Conservation (phyloP, 2,797 vertebrate species). For the Balearica regulorum region DNA sequence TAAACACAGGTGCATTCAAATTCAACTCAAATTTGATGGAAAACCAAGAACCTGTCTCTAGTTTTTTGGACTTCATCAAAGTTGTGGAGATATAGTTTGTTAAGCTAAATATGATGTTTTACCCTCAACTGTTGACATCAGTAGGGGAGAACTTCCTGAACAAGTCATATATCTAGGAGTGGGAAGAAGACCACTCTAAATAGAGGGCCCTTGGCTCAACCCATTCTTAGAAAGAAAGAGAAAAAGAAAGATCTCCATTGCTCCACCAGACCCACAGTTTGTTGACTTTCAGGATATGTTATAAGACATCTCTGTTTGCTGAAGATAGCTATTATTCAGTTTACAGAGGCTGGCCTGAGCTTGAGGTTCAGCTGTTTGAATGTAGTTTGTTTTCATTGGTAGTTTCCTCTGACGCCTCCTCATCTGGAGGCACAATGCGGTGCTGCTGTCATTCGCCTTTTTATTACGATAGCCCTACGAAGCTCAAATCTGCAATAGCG, state of each 20-base stretch:
- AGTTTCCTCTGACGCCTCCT: neutral
- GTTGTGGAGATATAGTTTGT: neutral
- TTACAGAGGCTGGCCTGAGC: neutral
- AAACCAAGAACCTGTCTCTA: neutral
- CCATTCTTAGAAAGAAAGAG: neutral
- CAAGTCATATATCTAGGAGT: neutral
- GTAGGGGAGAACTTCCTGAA: neutral
- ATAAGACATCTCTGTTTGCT: neutral
- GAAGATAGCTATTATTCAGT: neutral
- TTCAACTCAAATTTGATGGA: neutral
- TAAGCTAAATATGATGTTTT: neutral
- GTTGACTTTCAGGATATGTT: neutral
- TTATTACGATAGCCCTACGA: neutral
- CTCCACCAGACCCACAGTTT: neutral
- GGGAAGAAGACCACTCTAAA: neutral
- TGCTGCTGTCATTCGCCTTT: neutral
- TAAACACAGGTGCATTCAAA: neutral
- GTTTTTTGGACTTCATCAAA: neutral
- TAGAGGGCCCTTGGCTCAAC: neutral
- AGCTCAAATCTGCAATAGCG: neutral
- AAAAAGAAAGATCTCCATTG: neutral
- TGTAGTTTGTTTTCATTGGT: neutral
- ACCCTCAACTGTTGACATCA: neutral
- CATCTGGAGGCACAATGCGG: neutral
- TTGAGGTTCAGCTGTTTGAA: neutral